A percentile compares a stretch with the other conserved stretches of the same genome.
phyloP scores from a whole-genome alignment of 2,113 vertebrate species.

The Paramisgurnus dabryanus region DNA sequence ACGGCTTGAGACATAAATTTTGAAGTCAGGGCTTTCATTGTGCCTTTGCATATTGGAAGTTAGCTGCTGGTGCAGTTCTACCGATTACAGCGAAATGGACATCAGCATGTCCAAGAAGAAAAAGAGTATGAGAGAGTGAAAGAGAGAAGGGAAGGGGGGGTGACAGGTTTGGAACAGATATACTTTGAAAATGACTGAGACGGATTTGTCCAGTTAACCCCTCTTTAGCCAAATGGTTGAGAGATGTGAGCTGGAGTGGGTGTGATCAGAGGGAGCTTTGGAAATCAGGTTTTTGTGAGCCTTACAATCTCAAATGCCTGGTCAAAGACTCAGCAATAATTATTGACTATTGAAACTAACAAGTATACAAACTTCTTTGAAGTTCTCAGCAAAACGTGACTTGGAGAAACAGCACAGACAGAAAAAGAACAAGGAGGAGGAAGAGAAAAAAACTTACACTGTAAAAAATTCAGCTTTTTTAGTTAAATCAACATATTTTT shows the following conservation, averaged over 20 bases:
- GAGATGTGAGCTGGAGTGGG: conserved; percentile 56
- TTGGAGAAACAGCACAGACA: background rate
- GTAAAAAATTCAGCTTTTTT: too few species aligned
- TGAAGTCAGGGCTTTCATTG: conserved; percentile 79
- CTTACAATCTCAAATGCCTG: conserved; percentile 55
- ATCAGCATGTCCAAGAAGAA: conserved; percentile 71
- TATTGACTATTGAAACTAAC: conserved; percentile 43
- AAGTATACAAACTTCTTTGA: conserved; percentile 38
- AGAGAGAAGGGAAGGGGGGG: conserved; percentile 32
- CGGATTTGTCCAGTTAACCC: conserved; percentile 54
- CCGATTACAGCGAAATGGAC: conserved; percentile 72
- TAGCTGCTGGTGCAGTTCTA: conserved; percentile 74
- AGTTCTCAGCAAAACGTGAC: conserved; percentile 29
- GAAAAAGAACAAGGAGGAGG: background rate
- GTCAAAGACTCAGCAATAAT: conserved; percentile 66
- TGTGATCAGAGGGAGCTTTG: conserved; percentile 64
- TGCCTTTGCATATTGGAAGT: conserved; percentile 70
- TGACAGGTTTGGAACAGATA: conserved; percentile 8
- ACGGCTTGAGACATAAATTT: conserved; percentile 71
- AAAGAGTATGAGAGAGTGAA: conserved; percentile 32
- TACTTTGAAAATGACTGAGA: conserved; percentile 25
- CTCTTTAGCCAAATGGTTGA: conserved; percentile 29
- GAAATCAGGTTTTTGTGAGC: conserved; percentile 30
- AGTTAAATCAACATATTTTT: too few species aligned
- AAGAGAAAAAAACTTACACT: background rate